Base-by-base conservation (phyloP, 1,140 invertebrate genomes). In the Colletes latitarsis region DNA sequence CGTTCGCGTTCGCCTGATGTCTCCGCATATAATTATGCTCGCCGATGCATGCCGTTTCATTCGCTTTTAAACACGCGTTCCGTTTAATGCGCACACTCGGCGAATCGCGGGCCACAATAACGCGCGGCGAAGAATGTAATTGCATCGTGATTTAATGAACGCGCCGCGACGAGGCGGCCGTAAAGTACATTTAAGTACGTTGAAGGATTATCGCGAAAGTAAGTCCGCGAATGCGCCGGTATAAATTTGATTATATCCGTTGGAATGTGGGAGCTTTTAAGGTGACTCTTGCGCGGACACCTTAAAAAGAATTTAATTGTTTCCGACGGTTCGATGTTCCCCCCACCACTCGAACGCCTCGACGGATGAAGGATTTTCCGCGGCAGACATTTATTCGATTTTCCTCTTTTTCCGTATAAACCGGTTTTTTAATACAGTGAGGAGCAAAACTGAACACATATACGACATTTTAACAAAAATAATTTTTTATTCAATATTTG, bases 81-180 rank as follows among this genome's bases (percentile, higher is more conserved):
- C 81, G 84, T 85, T 86, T 81, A 86, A 87, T 71, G 84, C 73
- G 58, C 71, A 39, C 71, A 41, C 63, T 15, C 43, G 6, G 75
- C 63, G 39, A 63, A 77, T 71, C 67, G 53, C 58, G 55, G 64
- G 52, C 77, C 77, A 86, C 84, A 83, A 87, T 86, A 83, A 86
- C 39, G 81, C 53, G 63, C 71, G 58, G 67, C 84, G 77, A 83
- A 81, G 85, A 86, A 87, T 86, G 85, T 70, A 87, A 77, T 77
- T 86, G 82, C 84, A 69, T 66, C 77, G 77, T 79, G 82, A 80
- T 87, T 87, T 86, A 86, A 86, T 81, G 84, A 63, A 72, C 74
- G 46, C 10, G 15, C 14, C 62, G 69, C 77, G 60, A 71, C 71
- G 74, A 75, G 62, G 73, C 83, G 55, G 68, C 58, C 60, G 81